phyloP scores from a whole-genome alignment of 2,797 vertebrate genomes.

The Perodicticus potto region DNA sequence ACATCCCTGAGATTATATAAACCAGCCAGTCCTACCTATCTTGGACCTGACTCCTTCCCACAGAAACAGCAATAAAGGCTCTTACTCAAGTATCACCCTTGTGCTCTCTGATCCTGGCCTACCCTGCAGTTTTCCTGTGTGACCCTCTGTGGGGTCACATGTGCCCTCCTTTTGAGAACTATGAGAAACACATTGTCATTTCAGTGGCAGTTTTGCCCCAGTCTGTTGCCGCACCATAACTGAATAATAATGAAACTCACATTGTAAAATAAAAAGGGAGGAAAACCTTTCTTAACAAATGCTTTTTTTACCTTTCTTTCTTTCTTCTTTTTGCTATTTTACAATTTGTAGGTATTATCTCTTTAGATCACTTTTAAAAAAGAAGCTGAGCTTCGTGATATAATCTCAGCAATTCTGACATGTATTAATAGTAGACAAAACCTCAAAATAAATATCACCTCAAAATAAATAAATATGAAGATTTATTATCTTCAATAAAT shows the following conservation, averaged over 20 bases:
- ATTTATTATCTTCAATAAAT: no score
- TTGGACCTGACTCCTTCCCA: background rate
- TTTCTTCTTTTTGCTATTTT: background rate
- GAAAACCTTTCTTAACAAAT: background rate
- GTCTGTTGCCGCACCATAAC: background rate
- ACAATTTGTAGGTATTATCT: background rate
- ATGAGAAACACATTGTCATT: background rate
- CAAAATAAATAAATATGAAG: no score
- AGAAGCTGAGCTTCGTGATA: background rate
- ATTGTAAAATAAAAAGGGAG: background rate
- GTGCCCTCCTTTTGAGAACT: background rate
- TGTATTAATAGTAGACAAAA: background rate
- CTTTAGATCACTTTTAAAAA: background rate
- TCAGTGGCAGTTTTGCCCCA: background rate
- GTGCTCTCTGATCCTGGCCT: background rate
- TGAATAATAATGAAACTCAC: background rate
- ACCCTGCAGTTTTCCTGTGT: background rate
- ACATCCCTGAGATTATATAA: background rate
- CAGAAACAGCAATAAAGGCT: background rate
- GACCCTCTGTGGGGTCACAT: background rate
- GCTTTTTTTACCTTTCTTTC: background rate
- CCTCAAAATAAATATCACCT: background rate
- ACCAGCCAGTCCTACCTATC: background rate
- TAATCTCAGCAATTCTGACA: background rate
- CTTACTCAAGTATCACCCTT: background rate